Conservation (phyloP, 2,113 vertebrate species). For the Nesoenas mayeri region DNA sequence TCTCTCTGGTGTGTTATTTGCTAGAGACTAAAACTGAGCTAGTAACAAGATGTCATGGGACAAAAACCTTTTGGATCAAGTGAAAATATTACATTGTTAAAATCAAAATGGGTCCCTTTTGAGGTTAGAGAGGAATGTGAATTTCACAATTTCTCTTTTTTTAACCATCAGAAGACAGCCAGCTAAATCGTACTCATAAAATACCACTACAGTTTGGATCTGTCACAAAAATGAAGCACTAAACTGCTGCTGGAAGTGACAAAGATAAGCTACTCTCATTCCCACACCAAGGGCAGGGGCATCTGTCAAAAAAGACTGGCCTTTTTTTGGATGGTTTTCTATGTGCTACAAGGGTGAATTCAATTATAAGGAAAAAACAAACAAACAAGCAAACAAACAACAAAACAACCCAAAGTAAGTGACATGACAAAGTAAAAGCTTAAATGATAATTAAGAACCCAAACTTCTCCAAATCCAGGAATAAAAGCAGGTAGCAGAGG, state of each 20-base stretch:
- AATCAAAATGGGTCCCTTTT: slow-evolving; percentile 53
- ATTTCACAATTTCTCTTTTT: slow-evolving; percentile 68
- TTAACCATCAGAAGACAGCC: slow-evolving; percentile 56
- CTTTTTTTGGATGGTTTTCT: background rate
- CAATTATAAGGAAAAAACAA: background rate
- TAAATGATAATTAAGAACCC: background rate
- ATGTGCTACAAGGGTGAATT: background rate
- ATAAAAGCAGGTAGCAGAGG: slow-evolving; percentile 33
- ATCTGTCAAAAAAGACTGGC: background rate
- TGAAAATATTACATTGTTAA: slow-evolving; percentile 60
- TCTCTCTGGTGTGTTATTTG: slow-evolving; percentile 10
- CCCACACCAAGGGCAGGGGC: background rate
- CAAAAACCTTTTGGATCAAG: slow-evolving; percentile 45
- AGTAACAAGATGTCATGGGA: slow-evolving; percentile 52
- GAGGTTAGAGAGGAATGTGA: slow-evolving; percentile 41
- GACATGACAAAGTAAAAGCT: background rate
- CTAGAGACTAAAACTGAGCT: slow-evolving; percentile 2
- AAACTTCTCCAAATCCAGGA: background rate
- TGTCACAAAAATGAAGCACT: slow-evolving; percentile 51
- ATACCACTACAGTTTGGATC: slow-evolving; percentile 53
- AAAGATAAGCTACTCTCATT: slow-evolving; percentile 46
- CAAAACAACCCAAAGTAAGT: background rate
- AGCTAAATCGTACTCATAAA: slow-evolving; percentile 48
- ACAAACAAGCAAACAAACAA: background rate
- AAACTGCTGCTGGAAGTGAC: slow-evolving; percentile 39